Conservation (phyloP, 2,113 vertebrate genomes). For the Illadopsis cleaveri region DNA sequence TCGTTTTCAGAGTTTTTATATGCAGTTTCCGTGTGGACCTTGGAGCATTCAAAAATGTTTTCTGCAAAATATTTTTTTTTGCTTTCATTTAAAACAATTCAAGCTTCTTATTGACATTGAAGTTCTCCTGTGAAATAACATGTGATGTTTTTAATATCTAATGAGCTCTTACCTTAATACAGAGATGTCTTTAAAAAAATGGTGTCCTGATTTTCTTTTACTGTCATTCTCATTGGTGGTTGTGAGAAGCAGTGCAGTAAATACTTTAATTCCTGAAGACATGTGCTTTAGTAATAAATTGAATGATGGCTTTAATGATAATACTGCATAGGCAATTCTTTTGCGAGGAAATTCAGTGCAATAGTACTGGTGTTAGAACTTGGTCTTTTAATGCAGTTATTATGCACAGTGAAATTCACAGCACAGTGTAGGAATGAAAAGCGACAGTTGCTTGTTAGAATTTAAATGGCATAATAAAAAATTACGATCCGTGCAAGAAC, state of each 20-base stretch:
- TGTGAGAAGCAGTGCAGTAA: background rate
- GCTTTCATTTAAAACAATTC: background rate
- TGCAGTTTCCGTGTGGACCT: background rate
- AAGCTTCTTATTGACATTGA: background rate
- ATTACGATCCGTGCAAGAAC: fast-evolving
- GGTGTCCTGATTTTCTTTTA: background rate
- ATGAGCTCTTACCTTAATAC: background rate
- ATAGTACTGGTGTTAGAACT: background rate
- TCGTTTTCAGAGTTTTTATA: background rate
- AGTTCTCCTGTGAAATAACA: background rate
- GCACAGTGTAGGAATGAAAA: background rate
- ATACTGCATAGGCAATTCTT: background rate
- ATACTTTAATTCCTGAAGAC: background rate
- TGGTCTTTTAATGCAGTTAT: background rate
- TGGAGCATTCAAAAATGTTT: background rate
- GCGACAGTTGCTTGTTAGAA: background rate
- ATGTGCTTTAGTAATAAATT: background rate
- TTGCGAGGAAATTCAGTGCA: background rate
- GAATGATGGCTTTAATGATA: background rate
- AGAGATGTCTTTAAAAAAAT: background rate
- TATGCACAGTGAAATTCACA: background rate
- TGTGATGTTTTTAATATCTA: background rate
- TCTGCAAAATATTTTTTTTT: background rate
- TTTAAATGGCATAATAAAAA: background rate
- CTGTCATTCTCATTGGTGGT: background rate